Base-by-base conservation (phyloP, 2,888 invertebrate species). In the Pollenia angustigena region DNA sequence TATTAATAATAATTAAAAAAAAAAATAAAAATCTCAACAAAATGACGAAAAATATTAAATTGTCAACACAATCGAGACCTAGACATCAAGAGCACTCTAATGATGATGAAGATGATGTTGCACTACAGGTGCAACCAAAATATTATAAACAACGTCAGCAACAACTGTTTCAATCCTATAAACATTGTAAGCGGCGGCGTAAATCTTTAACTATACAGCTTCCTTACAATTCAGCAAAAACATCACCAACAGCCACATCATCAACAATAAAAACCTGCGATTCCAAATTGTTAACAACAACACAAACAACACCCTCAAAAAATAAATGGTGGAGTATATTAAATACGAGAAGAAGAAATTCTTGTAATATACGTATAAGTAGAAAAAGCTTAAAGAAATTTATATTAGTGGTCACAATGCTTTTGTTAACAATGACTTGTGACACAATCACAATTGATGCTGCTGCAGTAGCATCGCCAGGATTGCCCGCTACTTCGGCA, bases 81-180 rank as follows among this genome's bases (percentile, higher is more conserved):
- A 84, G 44, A 44, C 50, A 32, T 32, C 32, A 23, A 60, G 11
- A 58, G 16, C 80, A 40, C 32, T 72, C 32, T 44, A 68, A 68
- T 72, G n/a, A 76, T 74, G 72, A 74, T 68, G 62, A 46, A 46
- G 46, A 60, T 82, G 76, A 71, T 56, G 48, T 81, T 69, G 50
- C 81, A 56, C 56, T 87, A 50, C 71, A 66, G 83, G 71, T 64
- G 42, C 71, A 85, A 44, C 87, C 81, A 62, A 68, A 85, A 58
- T 76, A 87, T 23, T 71, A 83, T 44, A 84, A 88, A 79, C 89
- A 88, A 62, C 85, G 82, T 69, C 88, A 88, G 69, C 87, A 88
- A 79, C 83, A 87, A 83, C 60, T 88, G 60, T 79, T 89, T 81
- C 88, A 91, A 87, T 87, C 86, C 4, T 85, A 85, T 68, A 87